Conservation (phyloP, 2,797 vertebrate genomes). For the Notoglanidium macrostoma region DNA sequence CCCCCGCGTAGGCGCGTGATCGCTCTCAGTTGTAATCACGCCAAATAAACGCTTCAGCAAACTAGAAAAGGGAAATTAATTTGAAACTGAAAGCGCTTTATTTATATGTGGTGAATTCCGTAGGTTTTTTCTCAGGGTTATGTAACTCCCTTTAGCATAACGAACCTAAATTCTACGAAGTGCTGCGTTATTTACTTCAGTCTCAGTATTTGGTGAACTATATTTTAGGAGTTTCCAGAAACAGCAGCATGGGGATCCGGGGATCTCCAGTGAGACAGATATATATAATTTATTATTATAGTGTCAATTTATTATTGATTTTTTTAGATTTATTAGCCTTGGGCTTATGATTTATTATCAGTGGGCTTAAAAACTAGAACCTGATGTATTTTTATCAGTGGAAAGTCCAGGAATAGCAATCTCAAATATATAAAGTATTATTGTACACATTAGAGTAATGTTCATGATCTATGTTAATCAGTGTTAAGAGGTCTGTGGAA, state of each 20-base stretch:
- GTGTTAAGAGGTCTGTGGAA: not conserved
- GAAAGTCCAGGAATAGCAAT: not conserved
- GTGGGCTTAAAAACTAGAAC: not conserved
- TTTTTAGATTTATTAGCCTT: not conserved
- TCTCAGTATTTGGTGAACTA: not conserved
- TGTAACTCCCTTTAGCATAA: not conserved
- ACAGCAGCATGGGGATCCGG: not conserved
- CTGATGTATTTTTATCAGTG: not conserved
- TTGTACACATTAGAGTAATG: not conserved
- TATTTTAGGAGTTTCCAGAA: not conserved
- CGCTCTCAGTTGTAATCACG: not conserved
- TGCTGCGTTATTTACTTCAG: not conserved
- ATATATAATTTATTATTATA: no score
- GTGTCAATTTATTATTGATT: not conserved
- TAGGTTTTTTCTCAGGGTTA: not conserved
- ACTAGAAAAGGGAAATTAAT: not conserved
- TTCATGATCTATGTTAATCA: not conserved
- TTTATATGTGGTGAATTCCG: slow-evolving; percentile 1
- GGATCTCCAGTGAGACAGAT: not conserved
- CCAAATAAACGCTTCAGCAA: not conserved
- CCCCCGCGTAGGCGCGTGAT: slow-evolving; percentile 12
- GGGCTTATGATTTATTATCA: no score
- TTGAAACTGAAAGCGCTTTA: not conserved
- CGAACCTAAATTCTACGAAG: not conserved
- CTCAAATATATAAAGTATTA: not conserved